Conservation (phyloP, 2,797 vertebrate genomes). For the Clarias laeviceps region DNA sequence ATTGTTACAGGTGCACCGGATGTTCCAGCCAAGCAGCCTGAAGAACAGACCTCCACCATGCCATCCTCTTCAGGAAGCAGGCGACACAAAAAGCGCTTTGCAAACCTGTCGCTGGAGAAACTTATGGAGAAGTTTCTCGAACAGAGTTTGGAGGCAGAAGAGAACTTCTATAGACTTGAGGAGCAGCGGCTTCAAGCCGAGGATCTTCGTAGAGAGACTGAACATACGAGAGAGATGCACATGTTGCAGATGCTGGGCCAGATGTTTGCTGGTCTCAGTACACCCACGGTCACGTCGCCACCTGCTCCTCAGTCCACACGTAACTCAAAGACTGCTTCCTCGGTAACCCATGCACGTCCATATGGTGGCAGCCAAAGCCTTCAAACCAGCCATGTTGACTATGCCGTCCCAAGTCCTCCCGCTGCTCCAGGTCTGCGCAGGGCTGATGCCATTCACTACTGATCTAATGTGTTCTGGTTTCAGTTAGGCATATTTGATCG, state of each 20-base stretch:
- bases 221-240: constrained; percentile 85
- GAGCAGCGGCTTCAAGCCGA: constrained; percentile 86
- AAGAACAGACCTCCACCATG: constrained; percentile 66
- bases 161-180: constrained; percentile 86
- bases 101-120: constrained; percentile 85
- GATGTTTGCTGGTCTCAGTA: constrained; percentile 84
- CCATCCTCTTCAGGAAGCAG: constrained; percentile 73
- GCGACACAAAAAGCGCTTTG: constrained; percentile 79
- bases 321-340: constrained; percentile 64
- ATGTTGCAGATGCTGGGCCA: constrained; percentile 92
- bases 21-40: constrained; percentile 66
- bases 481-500: not conserved
- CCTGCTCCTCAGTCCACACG: constrained; percentile 66
- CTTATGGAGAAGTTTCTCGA: constrained; percentile 91
- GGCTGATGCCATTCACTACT: constrained; percentile 40
- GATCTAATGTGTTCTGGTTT: constrained; percentile 24
- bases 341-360: constrained; percentile 62
- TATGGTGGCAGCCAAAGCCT: constrained; percentile 68
- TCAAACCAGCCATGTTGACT: constrained; percentile 62
- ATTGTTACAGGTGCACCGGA: constrained; percentile 54
- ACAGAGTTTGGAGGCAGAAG: constrained; percentile 86
- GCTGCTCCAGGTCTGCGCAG: constrained; percentile 57
- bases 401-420: constrained; percentile 52
- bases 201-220: constrained; percentile 83
- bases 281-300: constrained; percentile 60